Base-by-base conservation (phyloP, 2,113 vertebrate genomes). In the Tretioscincus oriximinensis region DNA sequence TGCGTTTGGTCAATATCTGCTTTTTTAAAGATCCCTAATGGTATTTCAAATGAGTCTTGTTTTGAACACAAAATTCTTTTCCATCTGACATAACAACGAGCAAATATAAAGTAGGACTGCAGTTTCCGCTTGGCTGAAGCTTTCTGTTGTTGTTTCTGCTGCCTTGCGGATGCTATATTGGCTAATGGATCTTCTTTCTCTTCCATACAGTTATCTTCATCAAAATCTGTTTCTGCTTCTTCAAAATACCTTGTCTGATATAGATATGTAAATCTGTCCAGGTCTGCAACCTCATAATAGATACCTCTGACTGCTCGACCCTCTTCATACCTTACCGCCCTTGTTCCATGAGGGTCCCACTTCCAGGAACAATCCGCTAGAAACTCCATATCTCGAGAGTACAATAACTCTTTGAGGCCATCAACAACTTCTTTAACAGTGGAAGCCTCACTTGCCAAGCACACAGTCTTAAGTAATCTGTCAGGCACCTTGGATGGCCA, bases 1-100 rank as follows among this genome's bases (percentile, higher is more conserved):
- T 96, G 95, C 1, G 95, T 96, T 83, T 89, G 84, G 84, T 96
- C 96, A 26, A 95, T 88, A 16, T 95, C 94, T 2, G 95, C 96
- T 76, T 82, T 94, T 88, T 93, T 96, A 88, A 96, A 96, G 80
- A 91, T 85, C 3, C 81, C 86, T 0, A 90, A 88, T 1, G 88
- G 41, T 7, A 90, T 91, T 54, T 91, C 93, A 78, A 41, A 20
- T 8, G 71, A 41, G 26, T 84, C 88, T 0, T 29, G 24, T 80
- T 87, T 91, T 61, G 82, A 87, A 21, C 41, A 80, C 1, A 79
- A 82, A 35, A 90, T 90, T 31, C 87, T 94, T 78, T 86, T 92
- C 95, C 94, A 96, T 81, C 85, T 90, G 72, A 94, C 1, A 7
- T 85, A 95, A 0, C 92, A 70, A 20, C 61, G 88, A n/a, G 94